Percentiles rank a stretch among this genome's conserved stretches.
Conservation (phyloP, 1,140 invertebrate genomes). For the Lasioglossum albipes region DNA sequence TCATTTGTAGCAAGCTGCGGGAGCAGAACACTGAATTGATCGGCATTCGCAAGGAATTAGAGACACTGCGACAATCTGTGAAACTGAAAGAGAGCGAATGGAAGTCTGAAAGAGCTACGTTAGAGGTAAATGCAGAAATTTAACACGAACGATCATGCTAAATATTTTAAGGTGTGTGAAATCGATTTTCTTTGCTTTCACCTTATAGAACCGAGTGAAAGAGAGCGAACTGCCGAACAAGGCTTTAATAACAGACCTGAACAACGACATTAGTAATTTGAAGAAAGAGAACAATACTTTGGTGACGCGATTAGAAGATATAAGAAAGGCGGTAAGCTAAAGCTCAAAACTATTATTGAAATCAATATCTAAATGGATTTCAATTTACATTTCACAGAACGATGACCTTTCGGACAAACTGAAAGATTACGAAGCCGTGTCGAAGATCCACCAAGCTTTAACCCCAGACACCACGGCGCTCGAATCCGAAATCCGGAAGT, state of each 20-base stretch:
- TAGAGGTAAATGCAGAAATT: constrained; percentile 81
- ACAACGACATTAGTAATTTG: constrained; percentile 87
- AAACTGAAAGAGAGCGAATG: constrained; percentile 86
- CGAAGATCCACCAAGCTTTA: constrained; percentile 89
- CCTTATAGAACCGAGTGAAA: constrained; percentile 36
- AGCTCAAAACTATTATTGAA: background rate
- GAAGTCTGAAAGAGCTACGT: constrained; percentile 86
- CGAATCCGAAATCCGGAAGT: constrained; percentile 87
- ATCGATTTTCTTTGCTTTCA: background rate
- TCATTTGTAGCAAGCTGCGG: constrained; percentile 74
- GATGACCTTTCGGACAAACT: constrained; percentile 90
- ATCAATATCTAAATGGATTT: constrained; percentile 6
- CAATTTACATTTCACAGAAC: constrained; percentile 80
- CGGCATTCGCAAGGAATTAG: constrained; percentile 83
- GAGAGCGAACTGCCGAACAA: constrained; percentile 73
- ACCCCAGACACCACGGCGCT: constrained; percentile 86
- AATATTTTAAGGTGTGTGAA: no score
- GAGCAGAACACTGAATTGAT: constrained; percentile 82
- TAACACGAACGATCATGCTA: no score
- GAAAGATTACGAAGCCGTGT: constrained; percentile 92
- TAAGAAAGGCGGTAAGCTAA: constrained; percentile 60
- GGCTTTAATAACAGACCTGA: constrained; percentile 82
- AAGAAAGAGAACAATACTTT: constrained; percentile 87
- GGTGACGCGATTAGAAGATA: constrained; percentile 85
- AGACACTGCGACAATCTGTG: constrained; percentile 84